Conservation (phyloP, 2,797 vertebrate species). For the Leptoclinus maculatus region DNA sequence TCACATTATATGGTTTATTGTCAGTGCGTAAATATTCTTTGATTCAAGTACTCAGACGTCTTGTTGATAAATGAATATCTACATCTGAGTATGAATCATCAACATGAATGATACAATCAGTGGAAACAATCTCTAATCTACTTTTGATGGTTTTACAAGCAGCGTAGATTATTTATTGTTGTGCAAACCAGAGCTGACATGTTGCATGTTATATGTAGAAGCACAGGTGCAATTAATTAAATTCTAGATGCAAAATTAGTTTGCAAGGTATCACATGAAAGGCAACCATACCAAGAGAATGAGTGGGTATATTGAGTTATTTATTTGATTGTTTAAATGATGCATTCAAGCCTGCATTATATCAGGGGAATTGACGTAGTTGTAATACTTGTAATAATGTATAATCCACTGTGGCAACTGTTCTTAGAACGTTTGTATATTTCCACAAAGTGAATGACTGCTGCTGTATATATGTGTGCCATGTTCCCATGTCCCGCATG, state of each 20-base stretch:
- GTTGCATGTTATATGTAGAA: constrained; percentile 52
- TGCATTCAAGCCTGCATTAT: constrained; percentile 25
- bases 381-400: constrained; percentile 45
- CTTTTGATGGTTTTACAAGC: constrained; percentile 11
- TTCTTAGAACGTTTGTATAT: constrained; percentile 41
- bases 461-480: constrained; percentile 51
- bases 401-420: constrained; percentile 40
- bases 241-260: constrained; percentile 23
- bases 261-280: constrained; percentile 1
- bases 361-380: constrained; percentile 17
- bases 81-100: constrained; percentile 27
- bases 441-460: constrained; percentile 29
- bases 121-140: neutral
- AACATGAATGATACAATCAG: constrained; percentile 1
- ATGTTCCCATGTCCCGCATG: constrained; percentile 43
- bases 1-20: neutral
- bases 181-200: constrained; percentile 22
- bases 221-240: constrained; percentile 26
- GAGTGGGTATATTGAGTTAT: constrained; percentile 11
- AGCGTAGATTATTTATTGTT: constrained; percentile 10
- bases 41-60: constrained; percentile 11
- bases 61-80: constrained; percentile 17
- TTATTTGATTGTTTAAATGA: constrained; percentile 47
- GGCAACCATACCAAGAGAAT: neutral
- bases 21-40: constrained; percentile 21